Evolutionary conservation across 2,888 invertebrate species (phyloP), one percentile per base, ranked within the genome.

Genomic region (Galerucella pusilla): DNA sequence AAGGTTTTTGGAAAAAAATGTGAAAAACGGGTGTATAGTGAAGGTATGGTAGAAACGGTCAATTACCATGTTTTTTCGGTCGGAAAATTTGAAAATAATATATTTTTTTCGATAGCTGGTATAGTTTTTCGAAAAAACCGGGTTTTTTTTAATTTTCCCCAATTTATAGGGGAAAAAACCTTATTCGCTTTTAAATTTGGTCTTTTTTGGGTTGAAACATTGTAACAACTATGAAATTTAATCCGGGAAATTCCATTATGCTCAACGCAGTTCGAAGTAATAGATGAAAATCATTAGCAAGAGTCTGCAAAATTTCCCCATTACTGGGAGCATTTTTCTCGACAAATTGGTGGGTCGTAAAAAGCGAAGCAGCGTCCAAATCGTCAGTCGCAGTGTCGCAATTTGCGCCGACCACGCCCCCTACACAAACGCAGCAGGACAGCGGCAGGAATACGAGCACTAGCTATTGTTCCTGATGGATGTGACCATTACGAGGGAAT

Each of bases 301-400:
- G 75, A 75, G 79, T 76, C 68, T 75, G 77, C 80, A 78, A 81
- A 81, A 80, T 80, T 69, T 77, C 75, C 72, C 49, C 80, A 81
- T 83, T 83, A 83, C 83, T 79, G 77, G 81, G 80, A 85, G 83
- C 84, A 84, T 84, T 85, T 86, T 85, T 85, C 85, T 79, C 78
- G 81, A 82, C 83, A 87, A 87, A 87, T 87, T 87, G 87, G 86
- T 83, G 86, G 86, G 85, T 85, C 86, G 86, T 87, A 87, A 87
- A 87, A 87, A 86, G 84, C 81, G 83, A 81, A 83, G 82, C 83
- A 82, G 81, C 82, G 82, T 83, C 81, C 79, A 82, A 83, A 85
- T 84, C 82, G 82, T 80, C 84, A 85, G 84, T 82, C 85, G 85
- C 85, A 84, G 84, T 87, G 86, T 85, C 84, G 86, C 87, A 86